These are phyloP conservation scores for Gymnorhina tibicen DNA, from an alignment of 2,113 vertebrate species.

Conservation along the genomic window DNA sequence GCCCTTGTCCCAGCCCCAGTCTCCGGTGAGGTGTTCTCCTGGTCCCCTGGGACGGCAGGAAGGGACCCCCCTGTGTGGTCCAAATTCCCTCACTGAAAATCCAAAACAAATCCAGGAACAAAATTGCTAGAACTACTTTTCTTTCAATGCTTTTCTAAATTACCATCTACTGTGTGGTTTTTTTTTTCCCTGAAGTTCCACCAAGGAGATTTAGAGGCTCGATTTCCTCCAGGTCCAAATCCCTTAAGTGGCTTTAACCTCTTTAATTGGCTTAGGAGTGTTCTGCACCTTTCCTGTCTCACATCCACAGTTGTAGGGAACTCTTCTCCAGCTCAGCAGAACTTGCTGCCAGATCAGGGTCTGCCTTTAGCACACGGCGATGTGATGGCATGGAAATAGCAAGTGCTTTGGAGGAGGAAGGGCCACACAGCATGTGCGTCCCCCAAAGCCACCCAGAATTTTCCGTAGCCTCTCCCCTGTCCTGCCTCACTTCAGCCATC, in stretches of 20 bases:
- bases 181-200: neutral
- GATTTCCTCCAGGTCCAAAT: constrained; percentile 5
- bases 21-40: rapidly evolving
- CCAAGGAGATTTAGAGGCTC: constrained; percentile 28
- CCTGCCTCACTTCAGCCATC: neutral
- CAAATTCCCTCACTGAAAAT: neutral
- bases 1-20: neutral
- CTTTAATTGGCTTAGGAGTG: constrained; percentile 6
- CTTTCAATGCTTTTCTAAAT: neutral
- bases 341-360: neutral
- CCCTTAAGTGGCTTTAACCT: constrained; percentile 50
- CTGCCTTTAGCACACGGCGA: neutral
- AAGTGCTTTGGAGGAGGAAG: neutral
- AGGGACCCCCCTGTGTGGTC: neutral
- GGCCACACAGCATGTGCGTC: rapidly evolving
- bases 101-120: neutral
- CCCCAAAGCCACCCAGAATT: neutral
- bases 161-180: neutral
- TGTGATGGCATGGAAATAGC: neutral
- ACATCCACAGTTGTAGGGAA: rapidly evolving
- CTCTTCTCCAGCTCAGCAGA: neutral
- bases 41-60: neutral
- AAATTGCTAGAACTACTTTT: neutral
- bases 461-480: neutral
- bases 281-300: neutral